Base-by-base conservation (phyloP, 2,797 vertebrate genomes). In the Peromyscus melanophrys region DNA sequence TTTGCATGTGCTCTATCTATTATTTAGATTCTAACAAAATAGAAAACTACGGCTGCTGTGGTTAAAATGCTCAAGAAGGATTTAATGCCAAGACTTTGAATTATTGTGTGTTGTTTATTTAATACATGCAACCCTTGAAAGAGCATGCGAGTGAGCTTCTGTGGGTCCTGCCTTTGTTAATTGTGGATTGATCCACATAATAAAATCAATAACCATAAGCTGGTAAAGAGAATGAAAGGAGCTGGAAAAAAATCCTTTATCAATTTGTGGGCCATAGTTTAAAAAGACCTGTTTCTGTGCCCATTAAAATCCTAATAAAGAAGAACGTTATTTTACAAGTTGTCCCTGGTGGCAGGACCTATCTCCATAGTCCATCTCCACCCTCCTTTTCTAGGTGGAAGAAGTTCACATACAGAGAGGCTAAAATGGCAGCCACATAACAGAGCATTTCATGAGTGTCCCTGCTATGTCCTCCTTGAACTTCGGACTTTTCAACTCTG, bases 271-370 rank as follows among this genome's bases (percentile, higher is more conserved):
- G 80, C 40, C 37, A 59, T 10, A 83, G 92, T 55, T 81, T 78
- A 80, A 81, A 49, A 49, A 92, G 59, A 69, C 21, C 34, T 0
- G 2, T 96, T 97, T 96, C 94, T 95, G 57, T 92, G 97, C 76
- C 81, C 92, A 92, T 97, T 97, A 97, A 96, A 96, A 83, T 61
- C 63, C 95, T 57, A 5, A 57, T 95, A 94, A 77, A 91, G 96
- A 97, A 96, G 78, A 43, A 65, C 46, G 75, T 94, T 82, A 81
- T 95, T 97, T 97, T 97, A 97, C 92, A 92, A 69, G 34, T 65
- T 88, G 55, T 86, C 80, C 37, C 40, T 52, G 46, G 63, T 95
- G 83, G 92, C 52, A 52, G 52, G 73, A n/a, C 16, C 16, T 14
- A 31, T 82, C 52, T 59, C 61, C 34, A 14, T 73, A 37, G 83